Base-by-base conservation (phyloP, 35 echinoderm and acorn worm species). In the Ophiothrix spiculata region DNA sequence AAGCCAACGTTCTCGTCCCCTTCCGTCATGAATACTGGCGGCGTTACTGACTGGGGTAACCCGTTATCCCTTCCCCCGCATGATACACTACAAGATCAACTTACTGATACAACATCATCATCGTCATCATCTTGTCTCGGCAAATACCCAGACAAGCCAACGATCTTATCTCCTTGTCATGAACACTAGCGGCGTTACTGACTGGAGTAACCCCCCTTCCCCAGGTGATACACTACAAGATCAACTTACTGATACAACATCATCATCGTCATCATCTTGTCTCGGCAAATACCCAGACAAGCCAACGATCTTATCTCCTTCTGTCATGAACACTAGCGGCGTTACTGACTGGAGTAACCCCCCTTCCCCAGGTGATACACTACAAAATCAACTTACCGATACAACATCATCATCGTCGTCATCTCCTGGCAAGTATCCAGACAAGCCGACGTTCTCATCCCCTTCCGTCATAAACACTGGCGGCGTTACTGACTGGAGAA, bases 381-480 rank as follows among this genome's bases (percentile, higher is more conserved):
- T n/a, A n/a, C n/a, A n/a, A n/a, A n/a, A n/a, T 76, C 14, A 32
- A 80, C 84, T 92, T 38, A 87, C 84, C 39, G 88, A 91, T 15
- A 80, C 56, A 0, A 76, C 76, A 40, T 94, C 88, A 77, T 91
- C 87, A 32, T 83, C 56, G 60, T 37, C 33, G 31, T 95, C 85
- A 29, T 81, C 33, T 64, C 90, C 85, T 34, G 86, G 37, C 3
- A 45, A 38, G 45, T 64, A 60, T 14, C 16, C 4, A 21, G 4
- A 32, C 32, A 31, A 81, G 42, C 83, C 80, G 33, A 79, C 82
- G 35, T 45, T 56, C 33, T 96, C 93, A 23, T 95, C 90, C 35
- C 91, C 93, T 16, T 75, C 37, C 16, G n/a, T n/a, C 94, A 97
- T 97, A 39, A 83, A 91, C 1, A 97, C 94, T 17, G 94, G 94